A percentile compares a stretch with the other conserved stretches of the same genome.
phyloP scores from a whole-genome alignment of 2,888 invertebrate genomes.

The Eumerus sabulonum region DNA sequence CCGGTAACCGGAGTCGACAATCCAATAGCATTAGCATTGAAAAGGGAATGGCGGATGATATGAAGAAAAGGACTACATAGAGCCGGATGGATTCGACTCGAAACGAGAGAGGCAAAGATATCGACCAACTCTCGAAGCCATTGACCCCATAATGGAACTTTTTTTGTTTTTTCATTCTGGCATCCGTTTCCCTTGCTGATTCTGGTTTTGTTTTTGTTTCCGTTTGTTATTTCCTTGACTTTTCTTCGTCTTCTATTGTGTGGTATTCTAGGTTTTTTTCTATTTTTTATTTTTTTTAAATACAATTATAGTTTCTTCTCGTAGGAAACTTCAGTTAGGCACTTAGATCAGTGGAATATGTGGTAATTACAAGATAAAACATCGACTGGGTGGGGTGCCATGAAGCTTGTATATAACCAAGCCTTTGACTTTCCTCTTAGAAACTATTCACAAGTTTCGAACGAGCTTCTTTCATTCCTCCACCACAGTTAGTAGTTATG shows the following conservation, averaged over 20 bases:
- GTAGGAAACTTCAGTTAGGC: slow-evolving; percentile 28
- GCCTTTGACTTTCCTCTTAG: slow-evolving; percentile 19
- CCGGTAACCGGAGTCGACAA: background rate
- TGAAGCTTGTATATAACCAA: too few species aligned
- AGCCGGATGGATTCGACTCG: background rate
- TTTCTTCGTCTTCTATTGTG: background rate
- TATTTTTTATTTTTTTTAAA: slow-evolving; percentile 26
- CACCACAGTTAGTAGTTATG: slow-evolving; percentile 49
- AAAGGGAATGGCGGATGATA: background rate
- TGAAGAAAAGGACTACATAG: background rate
- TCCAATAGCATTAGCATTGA: slow-evolving; percentile 31
- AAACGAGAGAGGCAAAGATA: slow-evolving; percentile 17
- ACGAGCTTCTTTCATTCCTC: background rate
- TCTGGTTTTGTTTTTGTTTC: slow-evolving; percentile 1
- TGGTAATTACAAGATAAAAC: slow-evolving; percentile 61
- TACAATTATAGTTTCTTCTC: slow-evolving; percentile 42
- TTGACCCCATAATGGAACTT: slow-evolving; percentile 60
- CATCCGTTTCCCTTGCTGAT: too few species aligned
- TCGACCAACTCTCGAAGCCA: slow-evolving; percentile 61
- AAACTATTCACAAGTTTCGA: slow-evolving; percentile 42
- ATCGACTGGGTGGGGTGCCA: slow-evolving; percentile 27
- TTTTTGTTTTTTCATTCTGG: slow-evolving; percentile 4
- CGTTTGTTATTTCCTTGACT: slow-evolving; percentile 2
- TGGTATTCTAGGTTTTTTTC: background rate
- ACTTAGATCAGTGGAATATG: slow-evolving; percentile 56